Evolutionary conservation across 1,140 invertebrate genomes (phyloP).

Genomic region (Drosophila pectinifera): DNA sequence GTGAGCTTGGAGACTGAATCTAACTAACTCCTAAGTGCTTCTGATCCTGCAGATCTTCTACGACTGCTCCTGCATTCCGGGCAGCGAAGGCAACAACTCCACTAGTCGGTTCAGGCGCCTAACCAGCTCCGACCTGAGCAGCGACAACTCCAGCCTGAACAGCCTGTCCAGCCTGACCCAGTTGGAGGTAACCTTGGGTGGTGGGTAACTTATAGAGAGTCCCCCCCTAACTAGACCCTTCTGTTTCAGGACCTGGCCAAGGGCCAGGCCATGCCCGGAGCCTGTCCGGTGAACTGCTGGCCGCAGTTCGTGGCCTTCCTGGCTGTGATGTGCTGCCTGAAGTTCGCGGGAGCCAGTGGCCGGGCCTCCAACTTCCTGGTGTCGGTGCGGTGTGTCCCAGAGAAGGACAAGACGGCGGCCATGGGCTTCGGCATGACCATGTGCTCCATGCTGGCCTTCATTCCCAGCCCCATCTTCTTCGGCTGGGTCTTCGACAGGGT

Average conservation of each 20-base stretch:
- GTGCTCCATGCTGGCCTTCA: slow-evolving; percentile 89
- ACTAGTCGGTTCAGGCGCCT: slow-evolving; percentile 57
- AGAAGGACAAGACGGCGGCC: slow-evolving; percentile 90
- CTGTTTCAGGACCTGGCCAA: slow-evolving; percentile 36
- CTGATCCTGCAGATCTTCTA: slow-evolving; percentile 83
- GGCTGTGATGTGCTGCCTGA: slow-evolving; percentile 88
- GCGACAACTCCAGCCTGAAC: slow-evolving; percentile 42
- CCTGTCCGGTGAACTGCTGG: slow-evolving; percentile 89
- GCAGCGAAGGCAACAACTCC: slow-evolving; percentile 15
- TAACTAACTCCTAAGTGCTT: background rate
- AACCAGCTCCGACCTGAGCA: slow-evolving; percentile 53
- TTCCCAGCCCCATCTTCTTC: slow-evolving; percentile 90
- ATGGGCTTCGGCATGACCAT: slow-evolving; percentile 89
- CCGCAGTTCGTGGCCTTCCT: slow-evolving; percentile 89
- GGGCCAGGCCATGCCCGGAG: slow-evolving; percentile 87
- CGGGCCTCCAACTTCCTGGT: slow-evolving; percentile 89
- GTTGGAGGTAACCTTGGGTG: slow-evolving; percentile 37
- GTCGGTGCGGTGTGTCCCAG: slow-evolving; percentile 89
- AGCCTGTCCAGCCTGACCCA: slow-evolving; percentile 2
- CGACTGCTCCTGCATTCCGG: slow-evolving; percentile 87
- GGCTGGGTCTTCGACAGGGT: slow-evolving; percentile 90
- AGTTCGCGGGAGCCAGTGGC: slow-evolving; percentile 89
- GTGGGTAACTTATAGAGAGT: background rate
- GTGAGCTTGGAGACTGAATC: slow-evolving; percentile 47
- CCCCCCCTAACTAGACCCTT: too few relatives aligned